Evolutionary conservation across 2,888 invertebrate species (phyloP).

Genomic region (Synergus japonicus): DNA sequence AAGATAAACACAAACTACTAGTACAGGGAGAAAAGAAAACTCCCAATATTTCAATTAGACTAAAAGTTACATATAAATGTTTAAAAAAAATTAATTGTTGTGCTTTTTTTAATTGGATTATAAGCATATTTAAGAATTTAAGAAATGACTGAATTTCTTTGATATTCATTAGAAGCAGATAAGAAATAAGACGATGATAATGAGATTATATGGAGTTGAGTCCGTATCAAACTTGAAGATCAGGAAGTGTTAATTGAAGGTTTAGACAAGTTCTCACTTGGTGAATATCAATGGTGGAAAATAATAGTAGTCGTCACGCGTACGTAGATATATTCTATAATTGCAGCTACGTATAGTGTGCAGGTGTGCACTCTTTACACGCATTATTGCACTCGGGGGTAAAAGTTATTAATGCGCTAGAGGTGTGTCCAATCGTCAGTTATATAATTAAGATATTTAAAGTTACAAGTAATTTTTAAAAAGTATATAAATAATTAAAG

Average conservation of each 20-base stretch:
- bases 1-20: too few species aligned
- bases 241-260: background rate
- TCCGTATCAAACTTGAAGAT: background rate
- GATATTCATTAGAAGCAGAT: too few species aligned
- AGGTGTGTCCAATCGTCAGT: conserved; percentile 30
- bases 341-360: background rate
- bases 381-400: background rate
- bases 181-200: background rate
- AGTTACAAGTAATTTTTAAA: too few species aligned
- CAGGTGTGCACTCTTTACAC: background rate
- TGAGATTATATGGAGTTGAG: background rate
- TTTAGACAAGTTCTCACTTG: background rate
- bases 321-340: conserved; percentile 25
- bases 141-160: too few species aligned
- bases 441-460: background rate
- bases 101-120: too few species aligned
- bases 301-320: background rate
- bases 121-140: too few species aligned
- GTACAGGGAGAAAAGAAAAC: too few species aligned
- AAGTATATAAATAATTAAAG: background rate
- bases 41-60: too few species aligned
- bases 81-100: too few species aligned
- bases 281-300: background rate
- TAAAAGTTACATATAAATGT: too few species aligned
- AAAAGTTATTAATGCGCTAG: conserved; percentile 20